Percentiles rank a stretch among this genome's conserved stretches.
Evolutionary conservation across 1,140 invertebrate genomes (phyloP).

Genomic region (Contarinia nasturtii): DNA sequence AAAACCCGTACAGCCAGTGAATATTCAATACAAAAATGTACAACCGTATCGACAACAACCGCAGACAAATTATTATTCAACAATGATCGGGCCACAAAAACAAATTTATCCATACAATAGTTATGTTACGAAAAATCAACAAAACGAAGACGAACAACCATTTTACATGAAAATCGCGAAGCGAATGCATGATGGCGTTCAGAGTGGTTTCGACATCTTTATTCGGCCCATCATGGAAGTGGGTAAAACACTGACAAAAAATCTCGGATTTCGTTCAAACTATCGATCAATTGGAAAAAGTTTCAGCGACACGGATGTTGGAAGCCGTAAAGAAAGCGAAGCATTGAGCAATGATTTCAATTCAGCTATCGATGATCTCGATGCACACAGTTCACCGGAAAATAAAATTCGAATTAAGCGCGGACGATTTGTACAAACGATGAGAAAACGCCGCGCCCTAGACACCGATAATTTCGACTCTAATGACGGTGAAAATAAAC

Average conservation of each 20-base stretch:
- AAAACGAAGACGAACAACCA: constrained; percentile 26
- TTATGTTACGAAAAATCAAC: too few species aligned
- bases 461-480: constrained; percentile 23
- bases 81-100: too few species aligned
- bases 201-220: constrained; percentile 44
- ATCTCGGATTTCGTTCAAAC: constrained; percentile 36
- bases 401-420: neutral
- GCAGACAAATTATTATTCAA: too few species aligned
- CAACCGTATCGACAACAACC: too few species aligned
- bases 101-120: too few species aligned
- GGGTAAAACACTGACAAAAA: constrained; percentile 54
- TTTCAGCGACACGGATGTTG: constrained; percentile 27
- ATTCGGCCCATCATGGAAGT: constrained; percentile 51
- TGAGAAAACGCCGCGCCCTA: constrained; percentile 16
- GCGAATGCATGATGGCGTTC: constrained; percentile 47
- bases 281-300: constrained; percentile 28
- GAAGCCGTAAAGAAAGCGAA: constrained; percentile 23
- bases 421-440: too few species aligned
- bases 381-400: constrained; percentile 18
- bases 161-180: constrained; percentile 53
- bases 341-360: constrained; percentile 29
- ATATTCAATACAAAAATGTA: too few species aligned
- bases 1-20: constrained; percentile 9
- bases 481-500: constrained; percentile 27
- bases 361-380: constrained; percentile 51